Evolutionary conservation across 2,113 vertebrate species (phyloP), one percentile per base, ranked within the genome.

Genomic region (Alligator sinensis): DNA sequence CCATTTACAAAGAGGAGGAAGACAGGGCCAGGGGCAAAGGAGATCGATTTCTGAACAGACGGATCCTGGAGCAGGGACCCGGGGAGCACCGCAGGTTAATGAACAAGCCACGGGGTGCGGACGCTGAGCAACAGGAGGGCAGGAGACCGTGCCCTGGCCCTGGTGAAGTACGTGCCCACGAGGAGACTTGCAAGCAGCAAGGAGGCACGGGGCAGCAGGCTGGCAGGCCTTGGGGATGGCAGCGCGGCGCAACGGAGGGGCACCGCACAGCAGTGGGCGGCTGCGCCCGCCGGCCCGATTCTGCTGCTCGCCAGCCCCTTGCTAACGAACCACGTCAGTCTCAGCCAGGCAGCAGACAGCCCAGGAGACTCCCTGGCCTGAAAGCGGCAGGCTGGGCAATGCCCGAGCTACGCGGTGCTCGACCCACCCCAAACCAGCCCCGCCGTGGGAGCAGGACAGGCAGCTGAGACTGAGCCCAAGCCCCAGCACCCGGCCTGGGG

Each of bases 31-130:
- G 92, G 95, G 94, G 94, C 91, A 81, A 84, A 77, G 82, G 77
- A 87, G 93, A 97, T 96, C 79, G 80, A 96, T 96, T 95, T 38
- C 92, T 80, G 18, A 82, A 77, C 90, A 78, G 90, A 76, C 3
- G 0, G 91, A 27, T 91, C 79, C 8, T 0, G 87, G 30, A 79
- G 14, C 54, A 19, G 85, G 79, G 38, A 13, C 66, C 54, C 47
- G 79, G 47, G 76, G 88, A 74, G 47, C 59, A 28, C 64, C 74
- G 57, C 59, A 38, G 75, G 80, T 81, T 68, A 60, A 62, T 66
- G 76, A 86, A 57, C 61, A 34, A 66, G 61, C 60, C 72, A 76
- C 21, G 34, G 30, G 70, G 8, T 12, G 30, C 11, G 34, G 70
- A 74, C 30, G 47, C 24, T 22, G 30, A 93, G 61, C 2, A 0